phyloP scores from a whole-genome alignment of 2,888 invertebrate species.

The Drosophila prostipennis region DNA sequence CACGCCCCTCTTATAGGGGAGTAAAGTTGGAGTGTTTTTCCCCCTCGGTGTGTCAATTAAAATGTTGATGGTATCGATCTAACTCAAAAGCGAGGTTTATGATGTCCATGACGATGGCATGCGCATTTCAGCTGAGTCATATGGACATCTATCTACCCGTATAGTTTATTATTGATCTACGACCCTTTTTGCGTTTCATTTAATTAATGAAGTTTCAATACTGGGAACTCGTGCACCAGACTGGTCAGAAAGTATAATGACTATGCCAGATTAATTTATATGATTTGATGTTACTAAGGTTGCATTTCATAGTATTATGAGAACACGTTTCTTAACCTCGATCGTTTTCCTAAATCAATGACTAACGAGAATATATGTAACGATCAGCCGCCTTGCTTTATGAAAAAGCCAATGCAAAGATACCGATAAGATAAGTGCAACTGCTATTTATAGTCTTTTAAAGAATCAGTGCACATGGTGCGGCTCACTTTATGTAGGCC shows the following conservation, averaged over 20 bases:
- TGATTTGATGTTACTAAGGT: not conserved
- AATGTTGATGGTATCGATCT: slow-evolving; percentile 22
- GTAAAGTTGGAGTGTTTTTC: slow-evolving; percentile 9
- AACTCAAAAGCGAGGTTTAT: slow-evolving; percentile 7
- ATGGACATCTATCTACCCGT: slow-evolving; percentile 4
- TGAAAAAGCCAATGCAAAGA: not conserved
- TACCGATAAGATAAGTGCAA: slow-evolving; percentile 22
- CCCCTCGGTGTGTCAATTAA: slow-evolving; percentile 12
- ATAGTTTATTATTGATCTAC: slow-evolving; percentile 11
- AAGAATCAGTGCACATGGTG: slow-evolving; percentile 8
- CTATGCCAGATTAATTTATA: not conserved
- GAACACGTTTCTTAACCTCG: not conserved
- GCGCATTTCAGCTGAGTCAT: slow-evolving; percentile 10
- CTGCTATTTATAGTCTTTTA: not conserved
- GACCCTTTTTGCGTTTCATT: slow-evolving; percentile 21
- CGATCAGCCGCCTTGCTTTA: not conserved
- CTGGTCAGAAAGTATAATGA: not conserved
- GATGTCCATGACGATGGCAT: not conserved
- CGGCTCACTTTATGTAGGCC: not conserved
- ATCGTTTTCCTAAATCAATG: not conserved
- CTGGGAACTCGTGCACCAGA: slow-evolving; percentile 1
- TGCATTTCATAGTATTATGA: not conserved
- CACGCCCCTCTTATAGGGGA: not conserved
- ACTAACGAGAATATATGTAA: slow-evolving; percentile 1
- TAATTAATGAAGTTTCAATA: slow-evolving; percentile 19